phyloP scores from a whole-genome alignment of 1,140 invertebrate species.

The Dendroctonus ponderosae region DNA sequence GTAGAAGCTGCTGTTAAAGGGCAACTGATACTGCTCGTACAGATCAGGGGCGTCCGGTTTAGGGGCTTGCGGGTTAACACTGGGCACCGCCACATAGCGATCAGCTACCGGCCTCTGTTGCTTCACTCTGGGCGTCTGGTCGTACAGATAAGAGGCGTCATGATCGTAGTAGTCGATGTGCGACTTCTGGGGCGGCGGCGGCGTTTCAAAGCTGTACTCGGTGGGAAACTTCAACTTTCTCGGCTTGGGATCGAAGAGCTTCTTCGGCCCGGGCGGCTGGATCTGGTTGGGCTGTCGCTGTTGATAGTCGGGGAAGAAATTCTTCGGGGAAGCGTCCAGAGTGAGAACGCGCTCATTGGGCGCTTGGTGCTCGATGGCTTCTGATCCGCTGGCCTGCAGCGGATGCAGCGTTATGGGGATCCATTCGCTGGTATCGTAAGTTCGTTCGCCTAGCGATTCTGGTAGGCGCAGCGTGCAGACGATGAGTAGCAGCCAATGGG shows the following conservation, averaged over 20 bases:
- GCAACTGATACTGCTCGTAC: constrained; percentile 34
- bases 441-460: constrained; percentile 35
- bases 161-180: constrained; percentile 23
- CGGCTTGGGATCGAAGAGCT: constrained; percentile 21
- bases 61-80: constrained; percentile 28
- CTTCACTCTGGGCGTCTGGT: constrained; percentile 12
- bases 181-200: constrained; percentile 25
- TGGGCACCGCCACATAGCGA: constrained; percentile 31
- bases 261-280: constrained; percentile 31
- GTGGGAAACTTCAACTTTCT: constrained; percentile 27
- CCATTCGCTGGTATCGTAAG: constrained; percentile 47
- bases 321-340: constrained; percentile 49
- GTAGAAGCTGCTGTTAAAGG: constrained; percentile 37
- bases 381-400: constrained; percentile 16
- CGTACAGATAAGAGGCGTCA: constrained; percentile 5
- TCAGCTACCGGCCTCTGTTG: constrained; percentile 22
- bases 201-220: constrained; percentile 39
- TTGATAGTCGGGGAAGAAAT: constrained; percentile 51
- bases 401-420: constrained; percentile 43
- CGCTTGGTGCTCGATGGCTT: constrained; percentile 39
- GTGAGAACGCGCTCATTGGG: constrained; percentile 55
- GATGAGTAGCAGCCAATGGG: constrained; percentile 24
- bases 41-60: constrained; percentile 31
- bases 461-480: constrained; percentile 16
- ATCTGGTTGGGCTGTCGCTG: constrained; percentile 33